Evolutionary conservation across 1,140 invertebrate genomes (phyloP), one percentile per base, ranked within the genome.

Genomic region (Hycleus cichorii): DNA sequence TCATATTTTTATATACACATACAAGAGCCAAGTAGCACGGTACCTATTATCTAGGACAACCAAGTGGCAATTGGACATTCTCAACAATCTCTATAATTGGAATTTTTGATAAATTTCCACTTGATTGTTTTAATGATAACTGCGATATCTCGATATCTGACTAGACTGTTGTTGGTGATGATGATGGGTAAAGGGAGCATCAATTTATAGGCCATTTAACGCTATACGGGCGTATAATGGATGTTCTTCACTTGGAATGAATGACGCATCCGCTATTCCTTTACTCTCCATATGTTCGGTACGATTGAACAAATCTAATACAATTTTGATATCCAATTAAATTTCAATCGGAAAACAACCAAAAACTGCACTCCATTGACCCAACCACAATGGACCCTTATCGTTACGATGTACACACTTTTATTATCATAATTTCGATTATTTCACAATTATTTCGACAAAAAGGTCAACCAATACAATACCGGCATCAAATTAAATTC

Each of bases 261-360:
- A 53, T 53, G 51, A 53, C 51, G 51, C 51, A 53, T 53, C 51
- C 51, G 51, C 51, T 53, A 44, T 45, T 53, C 45, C 32, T 32
- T 32, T 32, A 32, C 32, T 46, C 50, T 52, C 51, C 51, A 53
- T 53, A 53, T 53, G 51, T 53, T 53, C 27, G 27, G 46, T 45
- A 53, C 51, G 51, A 53, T 53, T 53, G 51, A 53, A 45, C 51
- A 53, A 53, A 53, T 53, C 51, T 53, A 53, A 53, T 53, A 42
- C 51, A 53, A 53, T 32, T 52, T 53, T 53, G 51, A 53, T 53
- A 53, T 53, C 51, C 51, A 53, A 53, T 53, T 53, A 53, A 25
- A 12, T 46, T 38, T 46, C 51, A 45, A 53, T 53, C 42, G 42
- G 50, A 45, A 42, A 27, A 40, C n/a, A 42, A 45, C 51, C 32